These are phyloP conservation scores for Dryadula phaetusa DNA, from an alignment of 2,888 invertebrate genomes.

Conservation along the genomic window DNA sequence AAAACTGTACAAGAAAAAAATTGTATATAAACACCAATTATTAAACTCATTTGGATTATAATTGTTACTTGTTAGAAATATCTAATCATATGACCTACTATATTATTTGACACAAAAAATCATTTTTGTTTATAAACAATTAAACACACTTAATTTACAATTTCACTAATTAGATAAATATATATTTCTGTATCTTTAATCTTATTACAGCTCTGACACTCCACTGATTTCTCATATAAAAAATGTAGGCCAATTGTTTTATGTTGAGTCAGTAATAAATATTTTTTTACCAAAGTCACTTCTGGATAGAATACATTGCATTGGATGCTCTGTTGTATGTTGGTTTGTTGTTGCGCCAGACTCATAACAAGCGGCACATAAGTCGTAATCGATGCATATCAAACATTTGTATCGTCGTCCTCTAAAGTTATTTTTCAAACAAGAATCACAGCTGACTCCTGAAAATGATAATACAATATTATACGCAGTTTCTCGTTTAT, in stretches of 20 bases:
- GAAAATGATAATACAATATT: constrained; percentile 74
- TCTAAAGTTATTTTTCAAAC: constrained; percentile 98
- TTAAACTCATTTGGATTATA: no score
- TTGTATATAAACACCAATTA: no score
- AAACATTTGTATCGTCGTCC: constrained; percentile 99
- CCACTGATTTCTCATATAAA: constrained; percentile 34
- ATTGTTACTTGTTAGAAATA: background rate
- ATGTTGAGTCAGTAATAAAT: constrained; percentile 39
- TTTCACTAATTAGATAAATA: constrained; percentile 6
- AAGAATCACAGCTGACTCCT: constrained; percentile 99
- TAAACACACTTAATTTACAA: background rate
- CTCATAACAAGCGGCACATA: constrained; percentile 98
- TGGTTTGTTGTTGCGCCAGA: constrained; percentile 95
- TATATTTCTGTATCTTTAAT: constrained; percentile 26
- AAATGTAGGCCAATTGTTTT: constrained; percentile 47
- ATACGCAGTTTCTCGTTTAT: constrained; percentile 51
- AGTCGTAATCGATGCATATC: constrained; percentile 99
- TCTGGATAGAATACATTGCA: constrained; percentile 99
- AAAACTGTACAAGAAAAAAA: no score
- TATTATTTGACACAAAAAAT: background rate
- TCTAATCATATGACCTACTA: background rate
- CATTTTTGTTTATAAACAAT: constrained; percentile 16
- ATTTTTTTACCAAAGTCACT: constrained; percentile 93
- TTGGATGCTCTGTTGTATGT: constrained; percentile 98
- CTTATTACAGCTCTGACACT: constrained; percentile 25